Evolutionary conservation across 1,140 invertebrate species (phyloP).

Genomic region (Temnothorax curvispinosus): DNA sequence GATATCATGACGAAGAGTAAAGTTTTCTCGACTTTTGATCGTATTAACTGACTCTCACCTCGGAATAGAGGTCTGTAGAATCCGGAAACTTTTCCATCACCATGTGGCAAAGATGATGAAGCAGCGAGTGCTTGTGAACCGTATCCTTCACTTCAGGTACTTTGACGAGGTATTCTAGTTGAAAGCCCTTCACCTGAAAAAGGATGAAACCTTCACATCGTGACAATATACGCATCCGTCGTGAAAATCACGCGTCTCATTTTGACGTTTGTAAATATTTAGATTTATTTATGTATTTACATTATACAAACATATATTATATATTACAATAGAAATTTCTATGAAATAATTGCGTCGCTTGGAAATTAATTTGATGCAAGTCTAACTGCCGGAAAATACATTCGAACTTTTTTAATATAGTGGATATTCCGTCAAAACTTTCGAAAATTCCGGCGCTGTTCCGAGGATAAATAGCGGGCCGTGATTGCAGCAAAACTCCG

Average conservation of each 20-base stretch:
- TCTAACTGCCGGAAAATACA: not conserved
- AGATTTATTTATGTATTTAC: slow-evolving; percentile 23
- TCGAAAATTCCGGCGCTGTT: slow-evolving; percentile 11
- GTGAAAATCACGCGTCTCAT: slow-evolving; percentile 27
- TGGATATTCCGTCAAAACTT: slow-evolving; percentile 16
- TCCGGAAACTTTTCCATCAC: slow-evolving; percentile 98
- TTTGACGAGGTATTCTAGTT: slow-evolving; percentile 98
- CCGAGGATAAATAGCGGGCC: slow-evolving; percentile 16
- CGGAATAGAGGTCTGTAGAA: slow-evolving; percentile 98
- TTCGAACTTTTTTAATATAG: slow-evolving; percentile 21
- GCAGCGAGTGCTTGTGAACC: slow-evolving; percentile 98
- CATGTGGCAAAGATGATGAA: slow-evolving; percentile 99
- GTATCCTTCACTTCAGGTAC: slow-evolving; percentile 99
- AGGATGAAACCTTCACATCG: slow-evolving; percentile 40
- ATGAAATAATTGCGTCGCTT: not conserved
- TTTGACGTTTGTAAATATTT: slow-evolving; percentile 37
- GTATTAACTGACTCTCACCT: slow-evolving; percentile 88
- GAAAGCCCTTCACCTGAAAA: slow-evolving; percentile 96
- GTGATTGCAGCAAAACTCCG: slow-evolving; percentile 39
- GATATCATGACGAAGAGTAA: slow-evolving; percentile 13
- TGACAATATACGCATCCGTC: slow-evolving; percentile 27
- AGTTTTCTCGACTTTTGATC: slow-evolving; percentile 57
- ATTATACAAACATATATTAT: not conserved
- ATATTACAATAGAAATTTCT: not conserved
- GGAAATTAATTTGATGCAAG: slow-evolving; percentile 9